phyloP scores from a whole-genome alignment of 1,140 invertebrate species.

The Drosophila nebulosa region DNA sequence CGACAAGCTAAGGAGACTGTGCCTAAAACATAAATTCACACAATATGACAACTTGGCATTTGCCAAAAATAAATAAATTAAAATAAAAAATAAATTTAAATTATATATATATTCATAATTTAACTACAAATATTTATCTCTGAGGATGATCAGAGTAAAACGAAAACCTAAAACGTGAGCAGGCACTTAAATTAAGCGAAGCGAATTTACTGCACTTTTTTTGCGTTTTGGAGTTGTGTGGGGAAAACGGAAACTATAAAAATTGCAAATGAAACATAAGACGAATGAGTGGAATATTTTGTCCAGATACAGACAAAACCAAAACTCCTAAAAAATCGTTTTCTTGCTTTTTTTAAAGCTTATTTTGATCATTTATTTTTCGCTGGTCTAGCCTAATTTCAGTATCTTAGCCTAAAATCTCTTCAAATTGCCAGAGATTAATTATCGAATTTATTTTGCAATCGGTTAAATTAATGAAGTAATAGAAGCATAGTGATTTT shows the following conservation, averaged over 20 bases:
- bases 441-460: background rate
- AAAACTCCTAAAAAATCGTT: background rate
- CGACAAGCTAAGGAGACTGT: background rate
- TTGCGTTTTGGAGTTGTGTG: constrained; percentile 23
- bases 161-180: constrained; percentile 57
- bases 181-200: constrained; percentile 51
- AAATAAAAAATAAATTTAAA: background rate
- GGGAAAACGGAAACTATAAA: constrained; percentile 1
- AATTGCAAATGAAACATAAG: constrained; percentile 11
- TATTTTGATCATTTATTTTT: background rate
- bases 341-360: background rate
- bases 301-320: background rate
- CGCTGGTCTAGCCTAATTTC: background rate
- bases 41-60: background rate
- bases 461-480: background rate
- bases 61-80: background rate
- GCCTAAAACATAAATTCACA: background rate
- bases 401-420: background rate
- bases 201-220: constrained; percentile 36
- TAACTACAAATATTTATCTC: constrained; percentile 2
- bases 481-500: background rate
- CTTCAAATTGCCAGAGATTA: background rate
- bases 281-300: background rate
- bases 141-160: constrained; percentile 35
- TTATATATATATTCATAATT: background rate